Evolutionary conservation across 2,888 invertebrate genomes (phyloP), one percentile per base, ranked within the genome.

Genomic region (Philaethria dido): DNA sequence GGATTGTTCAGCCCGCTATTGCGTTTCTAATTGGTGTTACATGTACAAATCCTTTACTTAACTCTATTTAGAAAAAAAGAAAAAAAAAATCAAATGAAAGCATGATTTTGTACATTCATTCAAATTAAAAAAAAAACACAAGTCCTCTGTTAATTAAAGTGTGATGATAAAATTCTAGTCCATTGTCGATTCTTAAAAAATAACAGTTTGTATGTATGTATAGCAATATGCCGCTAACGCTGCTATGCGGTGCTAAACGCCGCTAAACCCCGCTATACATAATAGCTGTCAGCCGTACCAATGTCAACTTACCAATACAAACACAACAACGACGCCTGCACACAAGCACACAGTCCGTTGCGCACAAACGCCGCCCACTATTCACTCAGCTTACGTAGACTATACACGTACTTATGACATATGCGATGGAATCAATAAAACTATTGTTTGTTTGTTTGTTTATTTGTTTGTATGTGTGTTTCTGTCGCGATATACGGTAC

Each of bases 41-140:
- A 87, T 89, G 86, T 89, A 91, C 90, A 89, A 91, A 88, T 85
- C 82, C 83, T 75, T 85, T 83, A 87, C 92, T 91, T 92, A 91
- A 86, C 80, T 79, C 88, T 91, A 92, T 90, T 87, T 88, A 88
- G 83, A 86, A 88, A 85, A 85, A 85, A 87, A 83, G n/a, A 86
- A 83, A 74, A 78, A 77, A 82, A 83, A 86, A 83, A 85, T 86
- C 83, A 88, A 90, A 88, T 85, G 85, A 91, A 88, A 92, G 90
- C 88, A 88, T 89, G 86, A 88, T 89, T 92, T 92, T 92, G 92
- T 92, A 92, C 92, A 91, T 91, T 91, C 87, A 87, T 91, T 91
- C 87, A 87, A 86, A 83, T 83, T n/a, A n/a, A n/a, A 83, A 84
- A 83, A 83, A 79, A 84, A 84, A 83, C 83, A 84, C 82, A 84